Base-by-base conservation (phyloP, 2,113 vertebrate genomes). In the Periophthalmus modestus region DNA sequence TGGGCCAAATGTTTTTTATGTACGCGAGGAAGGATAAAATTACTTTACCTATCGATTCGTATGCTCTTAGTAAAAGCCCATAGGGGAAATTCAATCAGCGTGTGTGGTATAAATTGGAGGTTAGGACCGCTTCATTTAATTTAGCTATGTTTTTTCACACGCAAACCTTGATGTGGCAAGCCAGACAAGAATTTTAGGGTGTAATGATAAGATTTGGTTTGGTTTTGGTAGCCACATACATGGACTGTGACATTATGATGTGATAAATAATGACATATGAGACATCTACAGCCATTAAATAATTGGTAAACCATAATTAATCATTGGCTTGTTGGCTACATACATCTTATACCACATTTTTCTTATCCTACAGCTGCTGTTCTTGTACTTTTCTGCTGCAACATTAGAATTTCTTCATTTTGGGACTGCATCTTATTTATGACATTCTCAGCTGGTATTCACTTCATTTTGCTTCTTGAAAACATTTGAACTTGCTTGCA, bases 11-110 rank as follows among this genome's bases (percentile, higher is more conserved):
- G 15, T 23, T n/a, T n/a, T 13, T 2, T 59, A 55, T 52, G 46
- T 63, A 54, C 10, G 1, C 71, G 65, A 71, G 43, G 13, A 28
- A 75, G 75, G 75, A 70, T 66, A 70, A 79, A 89, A 91, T 86
- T 24, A 88, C 87, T 85, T 82, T 54, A 83, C 36, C 43, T 54
- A 90, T 90, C 83, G 89, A 87, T 87, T 73, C 7, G 70, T 73
- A 4, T 78, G 79, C 80, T 76, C 81, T 78, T 54, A 58, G 71
- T 77, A 63, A 87, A 81, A 79, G 82, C 77, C 79, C 87, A 59
- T 77, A 12, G 24, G 85, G 85, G 81, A 77, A 75, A 88, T 87
- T 23, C 50, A 89, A 83, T 84, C 79, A 74, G 43, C 74, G 34
- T 46, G 54, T 36, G 52, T 12, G 67, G 71, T 69, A 47, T 78